Evolutionary conservation across 2,888 invertebrate genomes (phyloP).

Genomic region (Hydraecia micacea): DNA sequence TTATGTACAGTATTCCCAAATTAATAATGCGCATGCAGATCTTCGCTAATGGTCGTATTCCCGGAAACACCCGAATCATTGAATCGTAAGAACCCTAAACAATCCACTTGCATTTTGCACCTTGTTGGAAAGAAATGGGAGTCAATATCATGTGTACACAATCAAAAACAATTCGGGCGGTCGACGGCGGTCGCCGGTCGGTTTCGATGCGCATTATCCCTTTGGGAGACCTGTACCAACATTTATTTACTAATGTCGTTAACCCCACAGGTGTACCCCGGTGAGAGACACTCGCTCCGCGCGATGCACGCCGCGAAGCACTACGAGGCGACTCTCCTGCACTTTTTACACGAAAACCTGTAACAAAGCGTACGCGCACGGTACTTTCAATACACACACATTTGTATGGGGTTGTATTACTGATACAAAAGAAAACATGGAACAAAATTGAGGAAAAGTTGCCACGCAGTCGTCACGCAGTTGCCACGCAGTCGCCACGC

Average conservation of each 20-base stretch:
- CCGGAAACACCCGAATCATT: too few relatives aligned
- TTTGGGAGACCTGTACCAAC: too few relatives aligned
- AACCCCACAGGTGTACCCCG: slow-evolving; percentile 95
- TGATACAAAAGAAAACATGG: slow-evolving; percentile 8
- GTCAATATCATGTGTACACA: too few relatives aligned
- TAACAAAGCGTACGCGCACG: slow-evolving; percentile 60
- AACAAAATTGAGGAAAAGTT: slow-evolving; percentile 13
- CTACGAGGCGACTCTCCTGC: slow-evolving; percentile 98
- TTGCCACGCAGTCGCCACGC: slow-evolving; percentile 30
- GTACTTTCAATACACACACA: slow-evolving; percentile 21
- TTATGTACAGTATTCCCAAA: too few relatives aligned
- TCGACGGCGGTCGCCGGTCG: too few relatives aligned
- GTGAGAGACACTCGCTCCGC: slow-evolving; percentile 98
- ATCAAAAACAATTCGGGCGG: too few relatives aligned
- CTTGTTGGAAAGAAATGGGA: too few relatives aligned
- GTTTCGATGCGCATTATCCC: too few relatives aligned
- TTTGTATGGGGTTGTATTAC: slow-evolving; percentile 29
- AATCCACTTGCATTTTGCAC: too few relatives aligned
- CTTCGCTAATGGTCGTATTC: too few relatives aligned
- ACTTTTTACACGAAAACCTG: slow-evolving; percentile 94
- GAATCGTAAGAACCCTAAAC: too few relatives aligned
- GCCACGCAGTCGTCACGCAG: slow-evolving; percentile 22
- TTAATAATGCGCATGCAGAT: too few relatives aligned
- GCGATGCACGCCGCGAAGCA: slow-evolving; percentile 98
- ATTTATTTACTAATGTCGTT: not conserved